A percentile compares a stretch with the other conserved stretches of the same genome.
These are phyloP conservation scores for Malurus leucopterus DNA, from an alignment of 2,797 vertebrate genomes.

Conservation along the genomic window DNA sequence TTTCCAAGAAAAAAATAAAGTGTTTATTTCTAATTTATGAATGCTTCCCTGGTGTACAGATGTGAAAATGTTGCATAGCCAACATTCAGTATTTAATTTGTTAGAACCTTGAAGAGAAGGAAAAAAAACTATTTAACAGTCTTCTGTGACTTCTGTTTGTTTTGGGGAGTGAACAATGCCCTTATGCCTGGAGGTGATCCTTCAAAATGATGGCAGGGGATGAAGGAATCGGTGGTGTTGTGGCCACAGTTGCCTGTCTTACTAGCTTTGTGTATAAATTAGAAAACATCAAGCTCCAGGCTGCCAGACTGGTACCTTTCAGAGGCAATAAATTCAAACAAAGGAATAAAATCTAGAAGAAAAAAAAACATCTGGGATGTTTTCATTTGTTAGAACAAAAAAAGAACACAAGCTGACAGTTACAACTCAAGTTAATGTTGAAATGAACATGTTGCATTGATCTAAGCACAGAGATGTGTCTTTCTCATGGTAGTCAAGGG, in stretches of 20 bases:
- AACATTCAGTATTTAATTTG: background rate
- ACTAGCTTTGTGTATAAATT: slow-evolving; percentile 28
- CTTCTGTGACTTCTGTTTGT: background rate
- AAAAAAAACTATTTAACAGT: background rate
- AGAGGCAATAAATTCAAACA: slow-evolving; percentile 2
- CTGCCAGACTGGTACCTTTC: slow-evolving; percentile 9
- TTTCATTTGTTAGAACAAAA: background rate
- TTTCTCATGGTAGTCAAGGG: background rate
- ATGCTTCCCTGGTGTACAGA: background rate
- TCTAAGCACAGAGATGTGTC: background rate
- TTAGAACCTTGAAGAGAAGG: background rate
- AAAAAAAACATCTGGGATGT: background rate
- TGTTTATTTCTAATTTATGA: background rate
- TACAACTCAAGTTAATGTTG: background rate
- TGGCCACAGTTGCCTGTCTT: slow-evolving; percentile 5
- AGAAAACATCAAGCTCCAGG: background rate
- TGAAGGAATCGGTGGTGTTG: background rate
- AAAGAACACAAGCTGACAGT: background rate
- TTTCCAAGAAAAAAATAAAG: background rate
- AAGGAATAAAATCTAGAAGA: slow-evolving; percentile 6
- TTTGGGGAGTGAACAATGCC: background rate
- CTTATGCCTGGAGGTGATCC: slow-evolving; percentile 11
- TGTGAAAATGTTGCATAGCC: background rate
- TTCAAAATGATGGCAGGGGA: slow-evolving; percentile 9
- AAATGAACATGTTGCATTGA: background rate